Evolutionary conservation across 2,797 vertebrate genomes (phyloP).

Genomic region (Poecilia gillii): DNA sequence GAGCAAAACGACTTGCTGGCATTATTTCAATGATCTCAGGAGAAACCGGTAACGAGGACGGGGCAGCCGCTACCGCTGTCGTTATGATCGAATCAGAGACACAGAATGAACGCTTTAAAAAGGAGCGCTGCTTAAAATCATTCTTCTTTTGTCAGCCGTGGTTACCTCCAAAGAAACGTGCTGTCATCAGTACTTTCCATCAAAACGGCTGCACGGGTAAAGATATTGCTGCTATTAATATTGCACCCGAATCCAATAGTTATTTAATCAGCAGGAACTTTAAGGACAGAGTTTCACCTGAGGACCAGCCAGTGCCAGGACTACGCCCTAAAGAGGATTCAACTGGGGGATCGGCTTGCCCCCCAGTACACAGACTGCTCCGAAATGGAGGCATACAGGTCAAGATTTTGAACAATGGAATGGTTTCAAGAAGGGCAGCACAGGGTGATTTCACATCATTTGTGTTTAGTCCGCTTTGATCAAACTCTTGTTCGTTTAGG

Average conservation of each 20-base stretch:
- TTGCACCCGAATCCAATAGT: not conserved
- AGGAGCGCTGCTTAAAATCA: not conserved
- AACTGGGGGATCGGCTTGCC: not conserved
- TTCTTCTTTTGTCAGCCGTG: not conserved
- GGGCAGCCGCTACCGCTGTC: not conserved
- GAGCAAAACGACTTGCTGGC: not conserved
- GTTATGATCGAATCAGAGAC: not conserved
- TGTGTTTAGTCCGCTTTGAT: no score
- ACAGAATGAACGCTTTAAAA: not conserved
- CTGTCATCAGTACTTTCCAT: not conserved
- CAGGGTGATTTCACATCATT: no score
- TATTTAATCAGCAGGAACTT: not conserved
- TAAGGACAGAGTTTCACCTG: not conserved
- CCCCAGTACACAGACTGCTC: not conserved
- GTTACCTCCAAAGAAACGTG: not conserved
- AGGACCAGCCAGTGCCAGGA: not conserved
- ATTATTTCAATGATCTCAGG: not conserved
- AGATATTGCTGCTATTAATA: not conserved
- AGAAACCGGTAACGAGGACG: not conserved
- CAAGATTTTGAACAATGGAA: not conserved
- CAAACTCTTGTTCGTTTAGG: no score
- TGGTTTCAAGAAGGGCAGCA: not conserved
- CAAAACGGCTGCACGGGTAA: not conserved
- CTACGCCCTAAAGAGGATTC: not conserved
- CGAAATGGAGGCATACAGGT: not conserved